Conservation (phyloP, 2,888 invertebrate genomes). For the Andrena trimmerana region DNA sequence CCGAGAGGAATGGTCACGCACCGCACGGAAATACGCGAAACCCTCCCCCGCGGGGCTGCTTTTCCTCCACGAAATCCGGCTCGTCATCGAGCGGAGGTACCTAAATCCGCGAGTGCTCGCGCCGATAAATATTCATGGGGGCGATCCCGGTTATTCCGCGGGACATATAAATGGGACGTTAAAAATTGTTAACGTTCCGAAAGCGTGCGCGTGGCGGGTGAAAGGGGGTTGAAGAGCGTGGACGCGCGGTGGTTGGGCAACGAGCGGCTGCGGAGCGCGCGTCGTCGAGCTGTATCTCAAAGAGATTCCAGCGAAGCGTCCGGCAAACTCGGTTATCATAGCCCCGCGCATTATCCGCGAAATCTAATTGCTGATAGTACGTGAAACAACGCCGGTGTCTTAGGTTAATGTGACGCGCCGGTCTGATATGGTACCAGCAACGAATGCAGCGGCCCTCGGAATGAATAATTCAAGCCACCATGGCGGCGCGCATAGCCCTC, state of each 20-base stretch:
- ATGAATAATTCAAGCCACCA: constrained; percentile 81
- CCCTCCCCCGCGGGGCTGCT: not conserved
- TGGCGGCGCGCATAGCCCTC: constrained; percentile 70
- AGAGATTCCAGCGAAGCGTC: constrained; percentile 41
- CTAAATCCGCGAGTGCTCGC: not conserved
- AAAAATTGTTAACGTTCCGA: constrained; percentile 51
- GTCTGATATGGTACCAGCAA: constrained; percentile 69
- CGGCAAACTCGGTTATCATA: constrained; percentile 64
- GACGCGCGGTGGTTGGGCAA: not conserved
- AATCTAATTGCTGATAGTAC: constrained; percentile 75
- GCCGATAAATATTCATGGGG: constrained; percentile 57
- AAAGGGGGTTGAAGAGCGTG: constrained; percentile 1
- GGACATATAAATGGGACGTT: constrained; percentile 60
- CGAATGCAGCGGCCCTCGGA: constrained; percentile 73
- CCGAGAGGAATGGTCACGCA: constrained; percentile 65
- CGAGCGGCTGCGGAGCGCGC: constrained; percentile 24
- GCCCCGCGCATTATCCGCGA: constrained; percentile 61
- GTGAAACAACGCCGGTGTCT: constrained; percentile 71
- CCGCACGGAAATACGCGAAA: constrained; percentile 63
- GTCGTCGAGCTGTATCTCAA: constrained; percentile 44
- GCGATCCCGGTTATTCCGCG: constrained; percentile 34
- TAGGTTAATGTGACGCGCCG: constrained; percentile 67
- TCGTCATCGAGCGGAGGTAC: constrained; percentile 17
- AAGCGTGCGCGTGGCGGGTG: not conserved
- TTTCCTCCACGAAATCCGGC: constrained; percentile 26